These are phyloP conservation scores for Coranthus polyacanthus DNA, from an alignment of 2,797 vertebrate species.

Conservation along the genomic window DNA sequence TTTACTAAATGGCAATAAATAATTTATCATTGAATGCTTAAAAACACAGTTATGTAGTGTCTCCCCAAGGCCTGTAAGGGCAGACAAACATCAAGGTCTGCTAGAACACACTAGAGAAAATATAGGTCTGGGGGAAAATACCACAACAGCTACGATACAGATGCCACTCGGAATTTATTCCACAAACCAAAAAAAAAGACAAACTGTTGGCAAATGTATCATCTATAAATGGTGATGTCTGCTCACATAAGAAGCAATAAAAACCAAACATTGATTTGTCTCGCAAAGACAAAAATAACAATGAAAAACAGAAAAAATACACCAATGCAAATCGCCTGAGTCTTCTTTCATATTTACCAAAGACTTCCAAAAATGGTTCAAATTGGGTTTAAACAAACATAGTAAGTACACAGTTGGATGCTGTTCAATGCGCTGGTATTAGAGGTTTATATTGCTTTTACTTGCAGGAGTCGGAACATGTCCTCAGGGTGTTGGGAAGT, in stretches of 20 bases:
- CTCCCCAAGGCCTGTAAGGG: background rate
- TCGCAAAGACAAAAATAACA: constrained; percentile 22
- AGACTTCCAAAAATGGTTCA: constrained; percentile 15
- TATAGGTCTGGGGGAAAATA: background rate
- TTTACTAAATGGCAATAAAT: too few relatives aligned
- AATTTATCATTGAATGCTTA: too few relatives aligned
- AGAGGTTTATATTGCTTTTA: background rate
- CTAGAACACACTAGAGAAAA: background rate
- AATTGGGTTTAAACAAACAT: constrained; percentile 15
- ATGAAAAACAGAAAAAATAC: constrained; percentile 29
- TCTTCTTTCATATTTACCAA: constrained; percentile 31
- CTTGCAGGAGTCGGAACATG: constrained; percentile 13
- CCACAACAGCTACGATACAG: background rate
- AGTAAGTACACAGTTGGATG: constrained; percentile 3
- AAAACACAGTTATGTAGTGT: constrained; percentile 2
- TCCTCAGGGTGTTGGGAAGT: constrained; percentile 16
- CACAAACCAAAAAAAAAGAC: constrained; percentile 13
- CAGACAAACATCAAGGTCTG: background rate
- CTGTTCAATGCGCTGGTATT: background rate
- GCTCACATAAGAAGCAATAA: constrained; percentile 20
- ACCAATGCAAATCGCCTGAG: constrained; percentile 25
- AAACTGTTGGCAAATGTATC: background rate
- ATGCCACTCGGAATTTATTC: background rate
- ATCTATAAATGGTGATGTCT: constrained; percentile 5
- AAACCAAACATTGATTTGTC: constrained; percentile 27